A percentile compares a stretch with the other conserved stretches of the same genome.
These are phyloP conservation scores for Muscina levida DNA, from an alignment of 2,888 invertebrate genomes.

Conservation along the genomic window DNA sequence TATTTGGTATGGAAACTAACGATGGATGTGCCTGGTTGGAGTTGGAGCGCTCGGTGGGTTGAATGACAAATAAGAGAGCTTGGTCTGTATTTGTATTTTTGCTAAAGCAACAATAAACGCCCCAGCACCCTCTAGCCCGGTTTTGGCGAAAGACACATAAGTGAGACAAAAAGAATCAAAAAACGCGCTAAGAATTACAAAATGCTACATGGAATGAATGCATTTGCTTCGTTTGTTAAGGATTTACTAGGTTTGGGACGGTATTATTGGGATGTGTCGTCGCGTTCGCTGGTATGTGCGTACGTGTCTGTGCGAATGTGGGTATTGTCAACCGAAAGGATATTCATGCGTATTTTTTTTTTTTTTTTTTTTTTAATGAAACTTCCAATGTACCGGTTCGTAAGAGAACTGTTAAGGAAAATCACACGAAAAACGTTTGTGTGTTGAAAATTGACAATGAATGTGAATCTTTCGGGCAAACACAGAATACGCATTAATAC, in stretches of 20 bases:
- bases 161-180: conserved; percentile 38
- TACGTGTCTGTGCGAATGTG: neutral
- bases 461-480: conserved; percentile 37
- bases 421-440: conserved; percentile 15
- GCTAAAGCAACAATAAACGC: neutral
- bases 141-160: neutral
- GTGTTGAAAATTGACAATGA: conserved; percentile 32
- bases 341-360: conserved; percentile 28
- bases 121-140: neutral
- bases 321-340: conserved; percentile 51
- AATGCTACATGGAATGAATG: conserved; percentile 62
- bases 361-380: conserved; percentile 1
- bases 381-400: too few species aligned
- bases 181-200: conserved; percentile 63
- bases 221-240: conserved; percentile 43
- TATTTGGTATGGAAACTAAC: conserved; percentile 39
- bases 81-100: conserved; percentile 29
- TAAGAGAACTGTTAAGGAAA: neutral
- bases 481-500: conserved; percentile 7
- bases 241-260: conserved; percentile 25
- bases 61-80: conserved; percentile 41
- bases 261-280: neutral
- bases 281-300: neutral
- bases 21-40: neutral
- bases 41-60: neutral